Base-by-base conservation (phyloP, 1,140 invertebrate species). In the Ooceraea biroi region DNA sequence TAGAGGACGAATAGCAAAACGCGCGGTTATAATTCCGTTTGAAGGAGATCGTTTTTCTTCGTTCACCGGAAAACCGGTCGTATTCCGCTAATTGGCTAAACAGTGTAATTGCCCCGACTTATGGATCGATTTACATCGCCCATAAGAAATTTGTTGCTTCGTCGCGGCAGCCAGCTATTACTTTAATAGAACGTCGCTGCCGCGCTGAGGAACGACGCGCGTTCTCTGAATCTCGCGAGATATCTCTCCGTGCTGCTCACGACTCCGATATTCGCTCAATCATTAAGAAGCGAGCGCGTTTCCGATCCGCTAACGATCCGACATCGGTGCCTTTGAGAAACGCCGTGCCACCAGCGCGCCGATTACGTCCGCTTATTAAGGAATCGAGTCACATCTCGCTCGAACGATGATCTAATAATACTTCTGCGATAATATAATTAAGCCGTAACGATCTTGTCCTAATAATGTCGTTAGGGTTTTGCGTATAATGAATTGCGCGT, bases 11-110 rank as follows among this genome's bases (percentile, higher is more conserved):
- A 71, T 71, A 84, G 72, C 84, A 48, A 12, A 41, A 25, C 66
- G 46, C 60, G n/a, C 50, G 30, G 66, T 22, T 85, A 46, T 60
- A 74, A 85, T 65, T 58, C 25, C 44, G 44, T 10, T 36, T 50
- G n/a, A 10, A 48, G 68, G 48, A 88, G 85, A 88, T 60, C 1
- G 66, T 84, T 52, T 76, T 57, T 48, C 63, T 19, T 22, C 50
- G 52, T 14, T 50, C 82, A 69, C 48, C 76, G 85, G 86, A 89
- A 74, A 89, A 89, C 88, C 88, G 88, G 88, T 89, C 82, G 87
- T 61, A 87, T 89, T 87, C 85, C 63, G 68, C 90, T 93, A 93
- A 93, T 93, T 93, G 91, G 91, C 88, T 88, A 88, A 90, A 92
- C 88, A 90, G 89, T 90, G 88, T 91, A 93, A 90, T 85, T 86